phyloP scores from a whole-genome alignment of 2,113 vertebrate species.

The Acanthisitta chloris region DNA sequence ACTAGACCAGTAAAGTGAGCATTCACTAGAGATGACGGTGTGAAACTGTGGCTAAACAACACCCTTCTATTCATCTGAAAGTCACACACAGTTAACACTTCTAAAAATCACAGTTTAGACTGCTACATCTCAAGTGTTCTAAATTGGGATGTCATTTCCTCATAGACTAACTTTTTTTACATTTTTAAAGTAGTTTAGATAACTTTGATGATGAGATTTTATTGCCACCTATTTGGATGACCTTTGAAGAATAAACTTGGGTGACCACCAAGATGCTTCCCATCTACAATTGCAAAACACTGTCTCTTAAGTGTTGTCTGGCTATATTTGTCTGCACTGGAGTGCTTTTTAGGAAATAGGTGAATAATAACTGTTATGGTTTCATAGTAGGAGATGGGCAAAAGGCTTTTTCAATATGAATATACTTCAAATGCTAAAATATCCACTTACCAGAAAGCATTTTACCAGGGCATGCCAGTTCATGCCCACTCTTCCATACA shows the following conservation, averaged over 20 bases:
- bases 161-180: background rate
- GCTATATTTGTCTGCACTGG: background rate
- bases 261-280: background rate
- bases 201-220: background rate
- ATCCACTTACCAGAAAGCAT: background rate
- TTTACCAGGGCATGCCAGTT: background rate
- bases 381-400: background rate
- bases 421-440: background rate
- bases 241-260: background rate
- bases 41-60: conserved; percentile 48
- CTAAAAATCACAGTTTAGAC: conserved; percentile 48
- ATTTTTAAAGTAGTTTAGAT: background rate
- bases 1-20: conserved; percentile 25
- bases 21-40: conserved; percentile 28
- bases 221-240: background rate
- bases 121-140: conserved; percentile 21
- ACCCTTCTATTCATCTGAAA: conserved; percentile 36
- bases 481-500: background rate
- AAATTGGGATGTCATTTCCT: background rate
- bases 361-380: background rate
- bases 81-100: conserved; percentile 34
- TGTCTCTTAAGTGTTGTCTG: background rate
- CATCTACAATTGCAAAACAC: background rate
- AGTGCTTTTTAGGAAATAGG: background rate
- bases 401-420: background rate